Evolutionary conservation across 1,140 invertebrate species (phyloP).

Genomic region (Lysiphlebus fabarum): DNA sequence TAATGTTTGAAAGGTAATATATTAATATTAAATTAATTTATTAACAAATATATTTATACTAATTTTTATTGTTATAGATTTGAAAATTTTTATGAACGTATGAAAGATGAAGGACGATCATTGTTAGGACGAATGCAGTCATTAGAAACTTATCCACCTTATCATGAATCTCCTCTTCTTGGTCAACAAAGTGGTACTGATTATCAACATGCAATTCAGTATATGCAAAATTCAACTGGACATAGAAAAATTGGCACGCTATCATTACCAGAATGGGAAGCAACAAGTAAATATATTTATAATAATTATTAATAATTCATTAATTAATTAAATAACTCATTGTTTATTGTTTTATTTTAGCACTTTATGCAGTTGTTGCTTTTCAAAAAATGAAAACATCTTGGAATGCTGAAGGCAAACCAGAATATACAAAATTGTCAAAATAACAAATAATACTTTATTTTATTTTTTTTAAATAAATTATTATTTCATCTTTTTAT

Average conservation of each 20-base stretch:
- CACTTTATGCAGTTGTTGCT: conserved; percentile 79
- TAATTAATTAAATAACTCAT: conserved; percentile 16
- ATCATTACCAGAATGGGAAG: conserved; percentile 91
- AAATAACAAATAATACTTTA: no score
- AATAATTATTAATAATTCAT: conserved; percentile 14
- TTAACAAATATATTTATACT: conserved; percentile 12
- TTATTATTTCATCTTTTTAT: no score
- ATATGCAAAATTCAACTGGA: conserved; percentile 54
- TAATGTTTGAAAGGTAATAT: conserved; percentile 55
- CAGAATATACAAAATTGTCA: conserved; percentile 49
- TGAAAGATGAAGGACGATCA: conserved; percentile 49
- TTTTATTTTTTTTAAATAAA: no score
- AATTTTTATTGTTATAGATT: conserved; percentile 57
- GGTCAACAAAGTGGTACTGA: conserved; percentile 59
- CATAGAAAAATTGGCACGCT: conserved; percentile 71
- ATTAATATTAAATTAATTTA: conserved; percentile 55
- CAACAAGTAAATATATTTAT: conserved; percentile 67
- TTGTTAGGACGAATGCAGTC: conserved; percentile 67
- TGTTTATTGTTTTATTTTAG: conserved; percentile 59
- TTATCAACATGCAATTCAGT: conserved; percentile 70
- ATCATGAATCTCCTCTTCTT: conserved; percentile 59
- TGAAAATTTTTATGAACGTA: conserved; percentile 74
- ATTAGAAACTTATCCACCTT: conserved; percentile 60
- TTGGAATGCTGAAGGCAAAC: conserved; percentile 63
- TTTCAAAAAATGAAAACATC: conserved; percentile 75